Percentiles rank a stretch among this genome's conserved stretches.
Evolutionary conservation across 1,140 invertebrate species (phyloP).

Genomic region (Paramacrobiotus metropolitanus): DNA sequence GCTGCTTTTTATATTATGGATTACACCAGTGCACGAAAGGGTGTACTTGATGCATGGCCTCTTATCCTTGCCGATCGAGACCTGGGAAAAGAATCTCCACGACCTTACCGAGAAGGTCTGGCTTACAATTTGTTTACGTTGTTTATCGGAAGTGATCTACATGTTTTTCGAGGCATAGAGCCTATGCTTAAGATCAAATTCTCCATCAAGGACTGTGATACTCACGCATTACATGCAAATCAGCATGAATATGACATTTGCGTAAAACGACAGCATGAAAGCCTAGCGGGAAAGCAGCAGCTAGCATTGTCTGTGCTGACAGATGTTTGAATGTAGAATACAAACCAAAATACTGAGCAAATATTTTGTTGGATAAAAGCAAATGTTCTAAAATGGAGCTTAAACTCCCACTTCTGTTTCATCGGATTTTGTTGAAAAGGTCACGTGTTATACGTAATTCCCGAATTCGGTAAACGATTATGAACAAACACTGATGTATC

Average conservation of each 20-base stretch:
- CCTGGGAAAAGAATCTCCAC: background rate
- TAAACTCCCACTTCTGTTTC: too few relatives aligned
- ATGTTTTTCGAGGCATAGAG: background rate
- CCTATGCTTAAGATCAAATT: background rate
- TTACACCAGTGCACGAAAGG: background rate
- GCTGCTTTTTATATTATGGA: background rate
- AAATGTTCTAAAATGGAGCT: background rate
- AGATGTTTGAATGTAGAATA: background rate
- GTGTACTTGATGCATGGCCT: background rate
- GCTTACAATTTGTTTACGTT: background rate
- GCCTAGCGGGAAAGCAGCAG: background rate
- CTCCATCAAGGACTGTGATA: background rate
- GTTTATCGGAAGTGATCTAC: background rate
- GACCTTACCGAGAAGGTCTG: background rate
- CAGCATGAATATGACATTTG: background rate
- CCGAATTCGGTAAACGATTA: background rate
- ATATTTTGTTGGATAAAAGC: background rate
- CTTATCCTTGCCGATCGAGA: background rate
- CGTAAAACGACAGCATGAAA: background rate
- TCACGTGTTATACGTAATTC: background rate
- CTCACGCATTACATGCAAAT: background rate
- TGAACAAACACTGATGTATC: too few relatives aligned
- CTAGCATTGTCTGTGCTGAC: background rate
- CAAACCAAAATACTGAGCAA: background rate
- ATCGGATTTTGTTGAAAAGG: background rate